Percentiles rank a stretch among this genome's conserved stretches.
These are phyloP conservation scores for Busseola fusca DNA, from an alignment of 2,888 invertebrate species.

Conservation along the genomic window DNA sequence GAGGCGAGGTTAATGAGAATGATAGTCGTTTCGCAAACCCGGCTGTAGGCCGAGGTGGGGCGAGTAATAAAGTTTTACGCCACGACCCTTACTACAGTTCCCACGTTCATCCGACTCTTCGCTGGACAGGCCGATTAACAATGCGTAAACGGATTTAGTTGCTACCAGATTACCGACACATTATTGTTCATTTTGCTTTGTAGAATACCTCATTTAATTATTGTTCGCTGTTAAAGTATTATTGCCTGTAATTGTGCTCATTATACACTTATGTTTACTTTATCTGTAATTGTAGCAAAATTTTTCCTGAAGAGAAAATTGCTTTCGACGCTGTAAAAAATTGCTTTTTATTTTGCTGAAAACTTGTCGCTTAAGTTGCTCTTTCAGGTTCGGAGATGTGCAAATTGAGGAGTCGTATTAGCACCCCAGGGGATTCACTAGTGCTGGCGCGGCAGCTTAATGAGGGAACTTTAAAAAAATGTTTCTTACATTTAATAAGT, in stretches of 20 bases:
- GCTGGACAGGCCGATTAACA: constrained; percentile 81
- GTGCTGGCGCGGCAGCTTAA: constrained; percentile 20
- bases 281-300: neutral
- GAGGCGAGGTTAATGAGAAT: constrained; percentile 84
- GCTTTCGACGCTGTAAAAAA: constrained; percentile 2
- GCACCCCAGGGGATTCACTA: constrained; percentile 19
- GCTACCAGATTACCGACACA: constrained; percentile 56
- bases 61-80: constrained; percentile 84
- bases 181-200: constrained; percentile 47
- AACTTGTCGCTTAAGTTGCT: constrained; percentile 31
- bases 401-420: constrained; percentile 48
- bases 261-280: constrained; percentile 2
- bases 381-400: constrained; percentile 30
- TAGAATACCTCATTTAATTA: constrained; percentile 28
- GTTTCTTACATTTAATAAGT: constrained; percentile 5
- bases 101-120: constrained; percentile 73
- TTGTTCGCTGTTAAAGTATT: constrained; percentile 6
- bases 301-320: constrained; percentile 12
- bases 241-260: constrained; percentile 11
- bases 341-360: constrained; percentile 25
- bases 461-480: constrained; percentile 17
- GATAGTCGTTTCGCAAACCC: constrained; percentile 81
- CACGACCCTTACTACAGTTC: constrained; percentile 80
- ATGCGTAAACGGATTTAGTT: constrained; percentile 82
- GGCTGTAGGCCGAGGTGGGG: constrained; percentile 76